Base-by-base conservation (phyloP, 1,140 invertebrate species). In the Drosophila kikkawai region DNA sequence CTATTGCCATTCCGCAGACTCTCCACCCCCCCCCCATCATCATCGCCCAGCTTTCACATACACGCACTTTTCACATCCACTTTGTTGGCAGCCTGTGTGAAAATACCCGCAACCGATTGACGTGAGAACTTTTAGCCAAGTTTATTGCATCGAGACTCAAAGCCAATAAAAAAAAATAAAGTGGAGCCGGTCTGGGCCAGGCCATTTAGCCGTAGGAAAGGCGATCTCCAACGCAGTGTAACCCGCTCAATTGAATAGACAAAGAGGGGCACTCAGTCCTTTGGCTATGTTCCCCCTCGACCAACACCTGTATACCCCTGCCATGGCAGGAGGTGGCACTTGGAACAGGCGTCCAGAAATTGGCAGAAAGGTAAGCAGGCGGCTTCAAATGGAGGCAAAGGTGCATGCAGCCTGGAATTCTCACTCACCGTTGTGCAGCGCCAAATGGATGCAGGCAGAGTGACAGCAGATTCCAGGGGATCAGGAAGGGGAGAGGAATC, bases 231-330 rank as follows among this genome's bases (percentile, higher is more conserved):
- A 32, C 29, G 48, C 47, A 37, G 50, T 55, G 55, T 70, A 69
- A 70, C 75, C 51, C 75, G 75, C 75, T 78, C 75, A 78, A 78
- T 78, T 78, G 75, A 78, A 70, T 70, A 68, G 75, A 78, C 75
- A 70, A 78, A 78, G 51, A 77, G 51, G 55, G 55, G 55, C 75
- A 63, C 57, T 69, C 75, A 58, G 75, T 19, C 42, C 53, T 26
- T 26, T 36, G 51, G 12, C 32, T 7, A 13, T 36, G 37, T 2
- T 4, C 32, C 47, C 60, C 55, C 15, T 45, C 22, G 37, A 9
- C 9, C 34, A 32, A 37, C 34, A 42, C 36, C 22, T 8, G 58
- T 4, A 11, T 19, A 22, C 74, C 12, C 44, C 53, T 42, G 15
- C 32, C 42, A 34, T 56, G 17, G 19, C 32, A 56, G 73, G 60